These are phyloP conservation scores for Leistus spinibarbis DNA, from an alignment of 2,888 invertebrate genomes.

Conservation along the genomic window DNA sequence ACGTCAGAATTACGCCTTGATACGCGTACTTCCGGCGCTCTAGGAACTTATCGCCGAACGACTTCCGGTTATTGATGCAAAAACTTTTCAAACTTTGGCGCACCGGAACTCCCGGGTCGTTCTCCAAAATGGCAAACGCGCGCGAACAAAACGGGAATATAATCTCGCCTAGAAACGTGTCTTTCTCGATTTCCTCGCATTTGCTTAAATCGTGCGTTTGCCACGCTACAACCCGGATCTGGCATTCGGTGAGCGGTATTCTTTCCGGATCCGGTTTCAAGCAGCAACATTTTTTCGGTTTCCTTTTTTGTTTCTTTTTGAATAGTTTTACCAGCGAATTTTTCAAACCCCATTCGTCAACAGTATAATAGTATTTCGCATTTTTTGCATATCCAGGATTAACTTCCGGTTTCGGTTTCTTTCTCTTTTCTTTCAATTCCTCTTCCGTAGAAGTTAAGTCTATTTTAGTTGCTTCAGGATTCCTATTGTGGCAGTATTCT, in stretches of 20 bases:
- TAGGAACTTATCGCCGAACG: constrained; percentile 29
- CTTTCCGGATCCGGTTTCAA: background rate
- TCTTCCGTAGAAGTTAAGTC: too few relatives aligned
- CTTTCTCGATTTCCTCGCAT: constrained; percentile 36
- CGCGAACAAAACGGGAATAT: constrained; percentile 32
- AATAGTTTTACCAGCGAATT: constrained; percentile 5
- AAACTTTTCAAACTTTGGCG: constrained; percentile 40
- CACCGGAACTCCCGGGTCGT: constrained; percentile 29
- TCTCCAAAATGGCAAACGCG: constrained; percentile 46
- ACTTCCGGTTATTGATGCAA: constrained; percentile 34
- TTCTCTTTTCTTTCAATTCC: too few relatives aligned
- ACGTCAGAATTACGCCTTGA: background rate
- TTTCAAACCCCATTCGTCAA: background rate
- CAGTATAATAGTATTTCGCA: background rate
- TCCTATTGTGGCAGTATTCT: too few relatives aligned
- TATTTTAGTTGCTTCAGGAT: too few relatives aligned
- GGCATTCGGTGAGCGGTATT: constrained; percentile 41
- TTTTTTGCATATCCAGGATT: background rate
- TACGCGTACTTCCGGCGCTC: constrained; percentile 23
- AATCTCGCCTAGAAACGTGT: constrained; percentile 10
- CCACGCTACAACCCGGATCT: constrained; percentile 46
- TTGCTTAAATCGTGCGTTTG: constrained; percentile 47
- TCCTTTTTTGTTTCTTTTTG: constrained; percentile 8
- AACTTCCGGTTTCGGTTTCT: background rate
- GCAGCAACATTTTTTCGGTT: background rate